Conservation (phyloP, 2,888 invertebrate species). For the Drosophila helvetica region DNA sequence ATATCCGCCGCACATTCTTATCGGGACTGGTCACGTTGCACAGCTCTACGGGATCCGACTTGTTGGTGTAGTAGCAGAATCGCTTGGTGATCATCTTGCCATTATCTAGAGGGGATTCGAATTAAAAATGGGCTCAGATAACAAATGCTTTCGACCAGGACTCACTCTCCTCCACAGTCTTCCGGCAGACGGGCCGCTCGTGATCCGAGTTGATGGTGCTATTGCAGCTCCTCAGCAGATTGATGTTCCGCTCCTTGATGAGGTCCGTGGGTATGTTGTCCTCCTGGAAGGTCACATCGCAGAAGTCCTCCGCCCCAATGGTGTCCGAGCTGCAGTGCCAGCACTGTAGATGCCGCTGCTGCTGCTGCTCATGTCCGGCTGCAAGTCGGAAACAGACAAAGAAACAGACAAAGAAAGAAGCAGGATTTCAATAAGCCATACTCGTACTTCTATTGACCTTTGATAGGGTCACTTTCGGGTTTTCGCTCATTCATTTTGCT, state of each 20-base stretch:
- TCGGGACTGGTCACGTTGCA: constrained; percentile 78
- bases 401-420: neutral
- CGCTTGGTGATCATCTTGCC: constrained; percentile 80
- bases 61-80: constrained; percentile 83
- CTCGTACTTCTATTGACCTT: constrained; percentile 41
- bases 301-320: constrained; percentile 81
- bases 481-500: constrained; percentile 8
- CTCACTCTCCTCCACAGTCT: constrained; percentile 82
- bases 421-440: neutral
- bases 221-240: constrained; percentile 76
- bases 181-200: constrained; percentile 81
- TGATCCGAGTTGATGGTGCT: constrained; percentile 81
- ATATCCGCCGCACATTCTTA: constrained; percentile 76
- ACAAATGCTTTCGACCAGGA: neutral
- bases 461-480: constrained; percentile 33
- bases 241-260: constrained; percentile 78
- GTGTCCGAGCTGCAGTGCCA: constrained; percentile 83
- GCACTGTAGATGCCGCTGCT: constrained; percentile 72
- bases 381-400: neutral
- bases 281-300: constrained; percentile 79
- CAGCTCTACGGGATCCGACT: constrained; percentile 78
- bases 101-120: constrained; percentile 58
- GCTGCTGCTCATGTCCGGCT: constrained; percentile 43
- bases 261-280: constrained; percentile 75
- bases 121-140: neutral